A percentile compares a stretch with the other conserved stretches of the same genome.
phyloP scores from a whole-genome alignment of 2,113 vertebrate genomes.

The Tangachromis dhanisi region DNA sequence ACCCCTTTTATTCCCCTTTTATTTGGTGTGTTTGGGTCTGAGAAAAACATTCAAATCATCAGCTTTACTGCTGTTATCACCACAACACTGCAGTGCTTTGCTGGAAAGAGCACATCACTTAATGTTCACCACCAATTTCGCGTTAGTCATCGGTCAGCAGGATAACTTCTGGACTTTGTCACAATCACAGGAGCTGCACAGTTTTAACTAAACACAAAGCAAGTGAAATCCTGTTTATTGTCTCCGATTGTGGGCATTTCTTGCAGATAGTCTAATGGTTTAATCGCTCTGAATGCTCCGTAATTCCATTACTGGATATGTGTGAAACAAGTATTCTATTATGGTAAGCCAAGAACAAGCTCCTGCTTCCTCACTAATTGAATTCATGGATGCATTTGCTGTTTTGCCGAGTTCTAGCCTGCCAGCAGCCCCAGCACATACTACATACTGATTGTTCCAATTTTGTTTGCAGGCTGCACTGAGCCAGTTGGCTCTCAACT shows the following conservation, averaged over 20 bases:
- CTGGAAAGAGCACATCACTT: not conserved
- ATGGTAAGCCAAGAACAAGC: not conserved
- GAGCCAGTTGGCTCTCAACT: not conserved
- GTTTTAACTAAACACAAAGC: not conserved
- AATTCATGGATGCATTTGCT: not conserved
- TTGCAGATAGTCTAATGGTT: not conserved
- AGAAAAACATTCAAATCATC: not conserved
- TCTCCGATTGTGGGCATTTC: not conserved
- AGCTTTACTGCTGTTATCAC: not conserved
- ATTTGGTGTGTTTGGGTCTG: not conserved
- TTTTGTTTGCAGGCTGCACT: not conserved
- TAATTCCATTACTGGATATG: not conserved
- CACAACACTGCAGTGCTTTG: not conserved
- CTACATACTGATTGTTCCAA: not conserved
- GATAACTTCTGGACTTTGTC: not conserved
- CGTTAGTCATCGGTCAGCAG: not conserved
- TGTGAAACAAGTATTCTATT: not conserved
- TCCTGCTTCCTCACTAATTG: not conserved
- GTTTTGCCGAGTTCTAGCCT: not conserved
- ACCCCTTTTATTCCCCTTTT: not conserved
- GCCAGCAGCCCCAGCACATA: not conserved
- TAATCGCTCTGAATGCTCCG: not conserved
- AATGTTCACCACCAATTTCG: not conserved
- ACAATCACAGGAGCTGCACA: not conserved
- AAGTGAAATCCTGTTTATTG: not conserved